Conservation (phyloP, 1,140 invertebrate genomes). For the Colletes gigas region DNA sequence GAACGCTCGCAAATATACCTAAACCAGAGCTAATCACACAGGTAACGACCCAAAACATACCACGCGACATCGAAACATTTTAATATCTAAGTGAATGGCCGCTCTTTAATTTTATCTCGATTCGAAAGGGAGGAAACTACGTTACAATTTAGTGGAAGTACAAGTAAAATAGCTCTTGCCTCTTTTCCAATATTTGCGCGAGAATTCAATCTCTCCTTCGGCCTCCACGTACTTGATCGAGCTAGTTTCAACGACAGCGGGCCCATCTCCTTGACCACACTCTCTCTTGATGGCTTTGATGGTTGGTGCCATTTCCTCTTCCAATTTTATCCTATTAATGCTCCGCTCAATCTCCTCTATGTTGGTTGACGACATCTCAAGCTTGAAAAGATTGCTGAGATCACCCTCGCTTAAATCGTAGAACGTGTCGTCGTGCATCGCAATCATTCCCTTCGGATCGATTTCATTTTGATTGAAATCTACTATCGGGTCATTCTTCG, state of each 20-base stretch:
- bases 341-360: conserved; percentile 60
- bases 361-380: conserved; percentile 56
- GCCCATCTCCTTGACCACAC: conserved; percentile 41
- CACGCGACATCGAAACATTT: too few relatives aligned
- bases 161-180: conserved; percentile 25
- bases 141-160: neutral
- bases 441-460: conserved; percentile 27
- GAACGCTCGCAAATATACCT: too few relatives aligned
- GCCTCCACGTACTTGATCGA: conserved; percentile 61
- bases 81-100: too few relatives aligned
- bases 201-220: conserved; percentile 57
- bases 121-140: too few relatives aligned
- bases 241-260: conserved; percentile 27
- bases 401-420: conserved; percentile 57
- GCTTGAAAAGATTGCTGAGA: conserved; percentile 64
- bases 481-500: neutral
- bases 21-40: too few relatives aligned
- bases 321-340: conserved; percentile 67
- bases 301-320: conserved; percentile 63
- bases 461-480: conserved; percentile 39
- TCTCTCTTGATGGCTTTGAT: conserved; percentile 52
- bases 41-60: too few relatives aligned
- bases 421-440: conserved; percentile 28
- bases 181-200: conserved; percentile 26
- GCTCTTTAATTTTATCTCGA: too few relatives aligned